Conservation (phyloP, 2,113 vertebrate species). For the Nettapus auritus region DNA sequence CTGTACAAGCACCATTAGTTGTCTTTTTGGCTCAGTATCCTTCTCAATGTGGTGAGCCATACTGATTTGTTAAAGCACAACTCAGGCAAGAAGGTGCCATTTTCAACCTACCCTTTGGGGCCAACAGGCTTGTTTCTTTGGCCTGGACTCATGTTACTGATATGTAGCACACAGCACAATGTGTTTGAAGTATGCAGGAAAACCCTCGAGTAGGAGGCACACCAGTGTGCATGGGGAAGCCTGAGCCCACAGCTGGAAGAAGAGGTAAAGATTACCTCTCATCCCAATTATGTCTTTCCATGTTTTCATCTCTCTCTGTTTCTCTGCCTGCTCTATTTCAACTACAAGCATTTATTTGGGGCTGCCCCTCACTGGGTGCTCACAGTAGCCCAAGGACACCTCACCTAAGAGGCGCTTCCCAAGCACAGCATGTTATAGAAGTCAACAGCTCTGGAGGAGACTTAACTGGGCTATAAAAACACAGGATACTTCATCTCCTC, state of each 20-base stretch:
- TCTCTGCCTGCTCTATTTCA: background rate
- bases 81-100: background rate
- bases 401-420: background rate
- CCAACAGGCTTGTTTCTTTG: background rate
- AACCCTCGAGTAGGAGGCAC: background rate
- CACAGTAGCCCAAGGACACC: background rate
- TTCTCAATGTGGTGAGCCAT: background rate
- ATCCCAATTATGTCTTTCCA: background rate
- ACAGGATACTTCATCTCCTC: background rate
- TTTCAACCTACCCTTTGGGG: background rate
- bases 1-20: background rate
- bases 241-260: background rate
- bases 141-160: background rate
- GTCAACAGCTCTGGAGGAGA: background rate
- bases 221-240: fast-evolving
- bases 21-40: background rate
- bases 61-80: background rate
- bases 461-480: background rate
- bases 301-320: background rate
- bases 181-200: background rate
- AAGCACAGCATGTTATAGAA: background rate
- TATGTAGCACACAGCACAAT: background rate
- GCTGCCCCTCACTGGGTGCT: background rate
- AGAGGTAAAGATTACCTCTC: background rate
- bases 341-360: background rate